Conservation (phyloP, 2,113 vertebrate species). For the Eolophus roseicapilla region DNA sequence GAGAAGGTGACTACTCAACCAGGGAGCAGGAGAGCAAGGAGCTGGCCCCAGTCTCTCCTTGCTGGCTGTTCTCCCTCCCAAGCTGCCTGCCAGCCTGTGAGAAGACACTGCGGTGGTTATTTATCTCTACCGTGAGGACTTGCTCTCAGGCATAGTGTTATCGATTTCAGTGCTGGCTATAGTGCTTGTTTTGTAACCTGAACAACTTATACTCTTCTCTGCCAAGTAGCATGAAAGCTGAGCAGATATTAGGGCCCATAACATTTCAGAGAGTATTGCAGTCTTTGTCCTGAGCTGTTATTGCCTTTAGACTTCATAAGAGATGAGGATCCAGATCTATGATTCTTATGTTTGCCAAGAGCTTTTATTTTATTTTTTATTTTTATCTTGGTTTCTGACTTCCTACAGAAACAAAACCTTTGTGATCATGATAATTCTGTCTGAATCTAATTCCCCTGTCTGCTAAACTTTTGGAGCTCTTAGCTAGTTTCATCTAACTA, state of each 20-base stretch:
- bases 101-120: neutral
- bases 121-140: neutral
- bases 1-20: neutral
- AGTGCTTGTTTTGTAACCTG: conserved; percentile 23
- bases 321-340: neutral
- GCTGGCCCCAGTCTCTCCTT: neutral
- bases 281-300: neutral
- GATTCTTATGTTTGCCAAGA: neutral
- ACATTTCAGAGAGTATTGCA: neutral
- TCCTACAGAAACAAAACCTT: neutral
- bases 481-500: neutral
- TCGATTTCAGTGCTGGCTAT: neutral
- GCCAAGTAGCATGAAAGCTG: neutral
- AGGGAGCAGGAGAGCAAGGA: neutral
- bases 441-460: neutral
- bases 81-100: neutral
- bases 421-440: neutral
- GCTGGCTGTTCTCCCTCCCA: neutral
- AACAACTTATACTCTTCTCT: neutral
- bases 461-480: neutral
- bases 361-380: fast-evolving
- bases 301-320: neutral
- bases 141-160: conserved; percentile 5
- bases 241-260: neutral
- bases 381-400: neutral